Percentiles rank a stretch among this genome's conserved stretches.
Evolutionary conservation across 2,797 vertebrate genomes (phyloP).

Genomic region (Tarsius wallacei): DNA sequence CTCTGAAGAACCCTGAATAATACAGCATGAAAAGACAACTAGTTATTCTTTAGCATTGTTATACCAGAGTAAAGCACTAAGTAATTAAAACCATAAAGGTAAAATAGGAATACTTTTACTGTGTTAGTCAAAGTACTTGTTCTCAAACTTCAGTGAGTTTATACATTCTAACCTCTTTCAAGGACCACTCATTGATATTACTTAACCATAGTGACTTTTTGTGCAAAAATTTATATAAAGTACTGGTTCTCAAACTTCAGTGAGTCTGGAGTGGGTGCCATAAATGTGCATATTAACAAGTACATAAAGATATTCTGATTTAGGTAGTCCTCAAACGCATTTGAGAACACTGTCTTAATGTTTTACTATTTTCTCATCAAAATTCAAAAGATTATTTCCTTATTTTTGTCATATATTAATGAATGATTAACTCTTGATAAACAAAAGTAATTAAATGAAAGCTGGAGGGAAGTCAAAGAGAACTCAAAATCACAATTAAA

Average conservation of each 20-base stretch:
- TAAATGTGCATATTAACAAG: neutral
- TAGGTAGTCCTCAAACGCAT: neutral
- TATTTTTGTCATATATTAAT: neutral
- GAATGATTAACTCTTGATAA: neutral
- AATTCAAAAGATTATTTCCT: neutral
- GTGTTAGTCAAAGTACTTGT: neutral
- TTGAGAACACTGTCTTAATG: neutral
- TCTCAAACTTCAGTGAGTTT: conserved; percentile 15
- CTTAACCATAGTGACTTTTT: too few relatives aligned
- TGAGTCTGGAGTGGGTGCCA: neutral
- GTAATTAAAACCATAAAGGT: neutral
- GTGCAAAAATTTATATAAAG: neutral
- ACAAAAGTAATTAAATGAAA: conserved; percentile 30
- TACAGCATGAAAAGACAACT: neutral
- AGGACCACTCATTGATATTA: too few relatives aligned
- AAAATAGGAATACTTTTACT: conserved; percentile 15
- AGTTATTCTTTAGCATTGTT: neutral
- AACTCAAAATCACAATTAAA: conserved; percentile 43
- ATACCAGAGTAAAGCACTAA: neutral
- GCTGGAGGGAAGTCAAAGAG: neutral
- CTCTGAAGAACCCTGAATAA: neutral
- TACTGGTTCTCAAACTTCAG: neutral
- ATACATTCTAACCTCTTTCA: neutral
- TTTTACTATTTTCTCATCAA: neutral
- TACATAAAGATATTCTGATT: neutral